Base-by-base conservation (phyloP, 2,888 invertebrate species). In the Vanessa cardui region DNA sequence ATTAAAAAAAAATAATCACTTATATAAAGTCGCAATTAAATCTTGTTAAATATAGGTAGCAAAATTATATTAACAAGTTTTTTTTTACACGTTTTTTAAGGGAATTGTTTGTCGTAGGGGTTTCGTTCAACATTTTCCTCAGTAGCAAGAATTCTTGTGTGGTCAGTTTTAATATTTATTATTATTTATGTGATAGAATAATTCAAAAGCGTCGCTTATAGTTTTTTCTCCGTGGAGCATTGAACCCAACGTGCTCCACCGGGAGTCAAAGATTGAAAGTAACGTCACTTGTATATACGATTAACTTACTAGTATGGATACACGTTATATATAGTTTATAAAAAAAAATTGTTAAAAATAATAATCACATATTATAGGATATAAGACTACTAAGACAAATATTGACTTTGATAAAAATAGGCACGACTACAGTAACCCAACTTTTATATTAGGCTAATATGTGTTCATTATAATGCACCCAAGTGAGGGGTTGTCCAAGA, bases 101-200 rank as follows among this genome's bases (percentile, higher is more conserved):
- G 44, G 8, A 45, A 18, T 60, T 50, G 58, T 52, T 39, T 56
- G 50, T 47, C 46, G 56, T 56, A 18, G 61, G 52, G 45, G 61
- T 66, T 71, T 63, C 49, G 45, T 58, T 58, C 58, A 62, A 26
- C 65, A 58, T 63, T 61, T 69, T 67, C 56, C 56, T 52, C 50
- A 52, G 62, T 72, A 69, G 64, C 50, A 66, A 64, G 69, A 72
- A 72, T 72, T 72, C 72, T 70, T 72, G 72, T 72, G 72, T 72
- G 72, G 72, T 72, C 72, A 64, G 59, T 68, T 52, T 68, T 66
- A 71, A 71, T 67, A 71, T 72, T 67, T 71, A 69, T 69, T 69
- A 72, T 73, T 73, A 72, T 73, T 69, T 73, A 71, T 73, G 69
- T 69, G 65, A 65, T 64, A 60, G 72, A 73, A 73, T 73, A 71